Conservation (phyloP, 92 coral and sea anemone species). For the Zoanthus solanderi region DNA sequence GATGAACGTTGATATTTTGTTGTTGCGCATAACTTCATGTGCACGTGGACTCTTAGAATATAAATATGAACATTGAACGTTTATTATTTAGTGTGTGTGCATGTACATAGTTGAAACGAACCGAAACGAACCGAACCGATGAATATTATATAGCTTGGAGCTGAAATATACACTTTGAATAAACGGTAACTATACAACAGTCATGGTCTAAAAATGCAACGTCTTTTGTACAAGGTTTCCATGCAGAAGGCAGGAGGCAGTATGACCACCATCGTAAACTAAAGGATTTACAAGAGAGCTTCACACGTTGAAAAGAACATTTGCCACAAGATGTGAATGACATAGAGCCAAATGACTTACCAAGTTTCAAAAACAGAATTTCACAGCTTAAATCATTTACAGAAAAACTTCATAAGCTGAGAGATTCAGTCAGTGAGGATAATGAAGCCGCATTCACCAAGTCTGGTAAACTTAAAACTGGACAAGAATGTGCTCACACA, state of each 20-base stretch:
- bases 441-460: constrained; percentile 49
- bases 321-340: constrained; percentile 3
- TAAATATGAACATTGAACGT: too few species aligned
- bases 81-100: too few species aligned
- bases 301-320: constrained; percentile 41
- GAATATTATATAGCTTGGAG: too few species aligned
- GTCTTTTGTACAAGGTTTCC: constrained; percentile 26
- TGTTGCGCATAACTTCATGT: too few species aligned
- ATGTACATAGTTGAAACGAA: too few species aligned
- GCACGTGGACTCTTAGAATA: too few species aligned
- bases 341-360: constrained; percentile 47
- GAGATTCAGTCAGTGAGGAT: constrained; percentile 43
- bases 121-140: too few species aligned
- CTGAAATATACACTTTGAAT: too few species aligned
- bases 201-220: constrained; percentile 32
- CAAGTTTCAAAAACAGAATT: constrained; percentile 46
- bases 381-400: constrained; percentile 32
- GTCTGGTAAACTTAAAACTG: not conserved
- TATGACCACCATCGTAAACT: constrained; percentile 40
- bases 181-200: too few species aligned
- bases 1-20: too few species aligned
- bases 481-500: not conserved
- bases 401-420: constrained; percentile 46
- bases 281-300: constrained; percentile 50
- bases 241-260: constrained; percentile 58